Conservation (phyloP, 2,113 vertebrate species). For the Bubo blakistoni region DNA sequence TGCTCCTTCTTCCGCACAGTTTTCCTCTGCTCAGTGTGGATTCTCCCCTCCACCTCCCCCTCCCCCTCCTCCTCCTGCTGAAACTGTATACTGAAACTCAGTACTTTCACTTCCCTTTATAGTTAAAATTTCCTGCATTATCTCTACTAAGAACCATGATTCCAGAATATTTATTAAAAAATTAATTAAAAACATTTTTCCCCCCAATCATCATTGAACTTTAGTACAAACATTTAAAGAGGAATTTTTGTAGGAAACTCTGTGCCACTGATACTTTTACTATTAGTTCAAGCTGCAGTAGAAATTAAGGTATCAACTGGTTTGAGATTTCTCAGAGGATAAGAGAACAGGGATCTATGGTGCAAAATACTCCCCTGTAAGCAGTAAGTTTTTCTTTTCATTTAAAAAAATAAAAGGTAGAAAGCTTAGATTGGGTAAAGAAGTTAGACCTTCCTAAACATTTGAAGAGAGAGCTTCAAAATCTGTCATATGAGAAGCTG, state of each 20-base stretch:
- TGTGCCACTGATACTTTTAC: not conserved
- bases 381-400: not conserved
- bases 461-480: not conserved
- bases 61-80: not conserved
- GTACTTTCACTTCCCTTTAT: not conserved
- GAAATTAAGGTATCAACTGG: not conserved
- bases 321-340: not conserved
- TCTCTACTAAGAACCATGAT: not conserved
- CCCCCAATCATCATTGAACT: not conserved
- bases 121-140: not conserved
- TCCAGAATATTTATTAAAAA: not conserved
- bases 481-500: not conserved
- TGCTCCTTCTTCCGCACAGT: not conserved
- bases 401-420: too few species aligned
- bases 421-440: not conserved
- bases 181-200: not conserved
- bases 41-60: not conserved
- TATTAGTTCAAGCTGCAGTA: not conserved
- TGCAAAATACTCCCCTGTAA: not conserved
- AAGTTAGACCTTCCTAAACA: not conserved
- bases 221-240: not conserved
- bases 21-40: not conserved
- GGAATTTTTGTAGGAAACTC: not conserved
- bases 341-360: not conserved
- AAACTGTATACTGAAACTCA: not conserved